phyloP scores from a whole-genome alignment of 2,888 invertebrate genomes.

The Prenolepis imparis region DNA sequence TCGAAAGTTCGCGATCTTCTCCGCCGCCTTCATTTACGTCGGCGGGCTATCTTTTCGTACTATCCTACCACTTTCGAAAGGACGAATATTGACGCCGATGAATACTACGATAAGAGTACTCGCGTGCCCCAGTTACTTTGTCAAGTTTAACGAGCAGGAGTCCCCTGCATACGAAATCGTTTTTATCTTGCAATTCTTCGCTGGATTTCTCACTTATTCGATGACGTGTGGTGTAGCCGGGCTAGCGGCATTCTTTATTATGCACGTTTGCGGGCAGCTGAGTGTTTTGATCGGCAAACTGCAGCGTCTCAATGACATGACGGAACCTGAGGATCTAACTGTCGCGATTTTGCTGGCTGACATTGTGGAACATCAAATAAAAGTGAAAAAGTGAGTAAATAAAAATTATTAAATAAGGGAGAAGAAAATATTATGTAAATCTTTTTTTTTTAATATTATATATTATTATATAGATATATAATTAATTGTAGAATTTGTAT shows the following conservation, averaged over 20 bases:
- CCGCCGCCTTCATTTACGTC: constrained; percentile 75
- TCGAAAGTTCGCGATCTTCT: constrained; percentile 68
- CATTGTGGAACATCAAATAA: constrained; percentile 61
- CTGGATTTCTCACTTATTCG: constrained; percentile 73
- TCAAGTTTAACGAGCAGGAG: constrained; percentile 69
- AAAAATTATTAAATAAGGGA: neutral
- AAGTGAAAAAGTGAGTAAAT: constrained; percentile 49
- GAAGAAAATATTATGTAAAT: neutral
- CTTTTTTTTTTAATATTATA: no score
- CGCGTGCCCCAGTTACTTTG: constrained; percentile 74
- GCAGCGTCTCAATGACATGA: neutral
- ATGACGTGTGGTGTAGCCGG: constrained; percentile 72
- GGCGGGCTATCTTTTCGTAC: constrained; percentile 72
- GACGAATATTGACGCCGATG: constrained; percentile 55
- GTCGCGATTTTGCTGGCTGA: constrained; percentile 37
- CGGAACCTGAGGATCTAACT: neutral
- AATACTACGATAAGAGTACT: constrained; percentile 72
- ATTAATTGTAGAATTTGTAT: neutral
- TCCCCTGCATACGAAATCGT: constrained; percentile 76
- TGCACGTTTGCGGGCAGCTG: constrained; percentile 77
- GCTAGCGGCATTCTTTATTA: constrained; percentile 72
- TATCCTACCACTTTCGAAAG: constrained; percentile 72
- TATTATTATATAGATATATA: no score
- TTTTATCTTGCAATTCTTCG: constrained; percentile 71
- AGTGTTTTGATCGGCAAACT: constrained; percentile 47